These are phyloP conservation scores for Parnassius mnemosyne DNA, from an alignment of 2,888 invertebrate genomes.

Conservation along the genomic window DNA sequence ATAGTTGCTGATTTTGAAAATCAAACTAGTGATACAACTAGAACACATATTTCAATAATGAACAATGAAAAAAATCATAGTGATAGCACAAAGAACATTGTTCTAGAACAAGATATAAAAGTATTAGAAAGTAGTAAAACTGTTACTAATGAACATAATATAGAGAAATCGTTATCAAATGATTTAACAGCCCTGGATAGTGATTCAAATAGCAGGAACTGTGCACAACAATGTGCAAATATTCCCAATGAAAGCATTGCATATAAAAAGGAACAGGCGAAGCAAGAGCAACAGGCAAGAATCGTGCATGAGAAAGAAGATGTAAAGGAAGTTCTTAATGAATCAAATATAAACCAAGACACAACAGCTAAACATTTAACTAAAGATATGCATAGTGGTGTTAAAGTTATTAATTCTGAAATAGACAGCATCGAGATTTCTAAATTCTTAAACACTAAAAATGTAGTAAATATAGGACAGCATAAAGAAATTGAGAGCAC, in stretches of 20 bases:
- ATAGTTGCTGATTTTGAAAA: not conserved
- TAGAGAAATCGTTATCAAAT: not conserved
- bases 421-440: not conserved
- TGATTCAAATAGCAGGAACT: not conserved
- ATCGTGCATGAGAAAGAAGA: slow-evolving; percentile 13
- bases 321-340: too few relatives aligned
- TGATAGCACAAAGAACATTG: not conserved
- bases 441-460: not conserved
- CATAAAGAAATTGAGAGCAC: not conserved
- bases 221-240: slow-evolving; percentile 2
- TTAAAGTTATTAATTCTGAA: not conserved
- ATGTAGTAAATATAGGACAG: not conserved
- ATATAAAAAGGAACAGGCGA: not conserved
- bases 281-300: not conserved
- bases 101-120: not conserved
- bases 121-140: slow-evolving; percentile 1
- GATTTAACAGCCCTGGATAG: not conserved
- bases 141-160: not conserved
- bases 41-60: not conserved
- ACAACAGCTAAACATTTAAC: not conserved
- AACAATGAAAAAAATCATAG: not conserved
- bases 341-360: too few relatives aligned
- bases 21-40: not conserved
- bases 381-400: not conserved
- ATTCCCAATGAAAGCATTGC: not conserved